Evolutionary conservation across 2,797 vertebrate genomes (phyloP), one percentile per base, ranked within the genome.

Genomic region (Picus viridis): DNA sequence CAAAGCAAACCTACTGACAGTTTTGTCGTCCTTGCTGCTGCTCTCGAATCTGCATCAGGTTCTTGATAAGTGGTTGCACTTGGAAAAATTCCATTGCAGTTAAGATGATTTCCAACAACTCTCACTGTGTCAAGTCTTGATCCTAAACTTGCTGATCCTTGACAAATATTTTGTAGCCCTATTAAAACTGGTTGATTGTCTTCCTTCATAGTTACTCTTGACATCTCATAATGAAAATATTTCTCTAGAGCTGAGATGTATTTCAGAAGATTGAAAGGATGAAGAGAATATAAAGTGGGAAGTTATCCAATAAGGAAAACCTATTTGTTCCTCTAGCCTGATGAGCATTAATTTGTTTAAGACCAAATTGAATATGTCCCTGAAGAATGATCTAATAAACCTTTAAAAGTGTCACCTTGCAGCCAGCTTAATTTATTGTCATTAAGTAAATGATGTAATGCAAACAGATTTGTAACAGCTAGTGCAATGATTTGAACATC

Each of bases 301-400:
- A 88, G 34, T 0, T 67, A 30, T 29, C 54, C 82, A 90, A 12
- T 11, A 8, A 86, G 51, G 26, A 89, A 91, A 93, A 43, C 29
- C 9, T 30, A 15, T 69, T 88, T 88, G 45, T 69, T 86, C 63
- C 45, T 64, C 23, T 68, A 53, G 39, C 7, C 49, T 71, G 75
- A 92, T 72, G 61, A 94, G 20, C n/a, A 71, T 36, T 75, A 65
- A 65, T 90, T 87, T 91, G 56, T 86, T 93, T 81, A 87, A 89
- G 47, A 78, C 26, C 10, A 77, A 64, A 45, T 8, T 94, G 47
- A 79, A 80, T 14, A 78, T 10, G 19, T 83, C 81, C 32, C 71
- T 32, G 47, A 59, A 62, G 80, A 88, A 83, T 79, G 41, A 61
- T 53, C 54, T 72, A 92, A 83, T 39, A 89, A 88, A 91, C 10